Base-by-base conservation (phyloP, 2,888 invertebrate species). In the Furcula furcula region DNA sequence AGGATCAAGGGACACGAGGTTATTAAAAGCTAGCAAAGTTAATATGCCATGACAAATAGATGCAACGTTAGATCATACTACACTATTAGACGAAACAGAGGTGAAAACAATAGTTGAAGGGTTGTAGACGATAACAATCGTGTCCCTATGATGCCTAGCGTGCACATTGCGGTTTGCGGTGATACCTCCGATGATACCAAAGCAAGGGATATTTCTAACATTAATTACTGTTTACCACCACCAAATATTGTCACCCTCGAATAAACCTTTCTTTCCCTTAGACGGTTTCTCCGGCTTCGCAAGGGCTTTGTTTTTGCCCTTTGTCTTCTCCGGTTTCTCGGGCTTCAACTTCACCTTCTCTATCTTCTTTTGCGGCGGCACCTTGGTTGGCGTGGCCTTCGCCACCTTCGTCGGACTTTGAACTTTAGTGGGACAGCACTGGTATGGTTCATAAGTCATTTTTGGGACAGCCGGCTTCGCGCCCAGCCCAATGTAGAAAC, bases 401-500 rank as follows among this genome's bases (percentile, higher is more conserved):
- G 94, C 93, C 83, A 94, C 92, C 91, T 94, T 94, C 67, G 94
- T 93, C 75, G 92, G 91, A 81, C 92, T 93, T 80, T 92, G 92
- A 83, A 93, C 92, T 91, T 94, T 94, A 84, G 93, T 93, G 85
- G 95, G 96, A 92, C 96, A 96, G 93, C 96, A 96, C 91, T 95
- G 95, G 93, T 94, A 96, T 81, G 96, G 94, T 92, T 94, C 94
- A 90, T 94, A 95, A 88, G 94, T 92, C 89, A 91, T 90, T 89
- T 92, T 92, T 85, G 93, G 93, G 85, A 92, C 91, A 76, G 92
- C 91, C 86, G 91, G 92, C 91, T 94, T 94, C 91, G 94, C 94
- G 90, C 95, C 95, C 93, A 96, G 93, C 92, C 96, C 96, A 92
- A 96, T 95, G 95, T 95, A 95, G 95, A 96, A 96, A 94, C 96